Percentiles rank a stretch among this genome's conserved stretches.
Conservation (phyloP, 1,140 invertebrate species). For the Scaptomyza montana region DNA sequence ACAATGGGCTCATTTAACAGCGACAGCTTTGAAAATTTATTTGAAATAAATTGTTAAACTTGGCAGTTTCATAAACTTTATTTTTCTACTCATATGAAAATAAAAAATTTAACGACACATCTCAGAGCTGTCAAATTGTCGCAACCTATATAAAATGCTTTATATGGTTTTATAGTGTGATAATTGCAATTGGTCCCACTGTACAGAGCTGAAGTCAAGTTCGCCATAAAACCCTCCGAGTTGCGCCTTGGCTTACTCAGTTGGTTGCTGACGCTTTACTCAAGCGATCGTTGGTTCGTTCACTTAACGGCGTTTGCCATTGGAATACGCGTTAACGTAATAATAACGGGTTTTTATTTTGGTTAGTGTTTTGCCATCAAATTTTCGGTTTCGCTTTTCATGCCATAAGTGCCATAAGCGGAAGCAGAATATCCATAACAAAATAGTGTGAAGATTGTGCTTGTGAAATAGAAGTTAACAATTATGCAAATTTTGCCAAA, state of each 20-base stretch:
- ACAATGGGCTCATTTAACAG: neutral
- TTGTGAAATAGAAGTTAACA: conserved; percentile 19
- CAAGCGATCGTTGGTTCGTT: conserved; percentile 47
- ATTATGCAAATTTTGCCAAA: conserved; percentile 13
- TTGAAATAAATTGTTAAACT: too few relatives aligned
- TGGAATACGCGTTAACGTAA: conserved; percentile 11
- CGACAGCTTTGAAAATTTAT: neutral
- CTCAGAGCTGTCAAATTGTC: too few relatives aligned
- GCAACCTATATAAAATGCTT: neutral
- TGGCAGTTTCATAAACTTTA: too few relatives aligned
- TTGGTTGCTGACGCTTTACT: conserved; percentile 62
- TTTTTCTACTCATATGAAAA: too few relatives aligned
- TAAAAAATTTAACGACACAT: too few relatives aligned
- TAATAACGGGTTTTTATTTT: conserved; percentile 62
- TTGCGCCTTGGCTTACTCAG: conserved; percentile 65
- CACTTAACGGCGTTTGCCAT: conserved; percentile 10
- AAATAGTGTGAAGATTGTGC: conserved; percentile 22
- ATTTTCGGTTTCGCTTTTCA: conserved; percentile 17
- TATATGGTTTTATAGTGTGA: neutral
- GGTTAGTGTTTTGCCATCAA: neutral
- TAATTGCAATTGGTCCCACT: conserved; percentile 7
- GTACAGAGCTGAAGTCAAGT: conserved; percentile 62
- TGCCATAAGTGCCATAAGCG: conserved; percentile 12
- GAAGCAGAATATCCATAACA: conserved; percentile 20
- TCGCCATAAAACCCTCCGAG: conserved; percentile 71